Percentiles rank a stretch among this genome's conserved stretches.
Conservation (phyloP, 2,888 invertebrate genomes). For the Apomyelois bistriatella region DNA sequence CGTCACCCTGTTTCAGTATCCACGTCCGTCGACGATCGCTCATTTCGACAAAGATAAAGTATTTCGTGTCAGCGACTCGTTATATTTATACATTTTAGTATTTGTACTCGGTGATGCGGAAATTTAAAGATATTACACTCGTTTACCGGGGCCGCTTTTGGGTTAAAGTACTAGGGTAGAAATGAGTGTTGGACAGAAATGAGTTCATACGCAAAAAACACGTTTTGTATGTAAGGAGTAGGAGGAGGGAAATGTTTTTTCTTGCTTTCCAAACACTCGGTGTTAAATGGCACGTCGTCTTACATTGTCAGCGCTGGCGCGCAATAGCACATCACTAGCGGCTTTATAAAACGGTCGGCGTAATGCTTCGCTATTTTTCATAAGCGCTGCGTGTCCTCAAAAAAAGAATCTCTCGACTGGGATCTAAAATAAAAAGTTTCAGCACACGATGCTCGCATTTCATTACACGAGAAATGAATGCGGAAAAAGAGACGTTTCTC, state of each 20-base stretch:
- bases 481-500: constrained; percentile 53
- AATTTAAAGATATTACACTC: constrained; percentile 7
- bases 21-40: constrained; percentile 35
- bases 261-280: constrained; percentile 11
- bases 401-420: constrained; percentile 44
- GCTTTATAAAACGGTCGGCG: constrained; percentile 35
- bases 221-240: not conserved
- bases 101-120: constrained; percentile 8
- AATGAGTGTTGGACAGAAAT: not conserved
- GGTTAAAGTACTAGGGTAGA: not conserved
- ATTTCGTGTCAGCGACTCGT: constrained; percentile 24
- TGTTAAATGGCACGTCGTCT: constrained; percentile 19
- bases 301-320: constrained; percentile 18
- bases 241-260: not conserved
- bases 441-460: constrained; percentile 58
- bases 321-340: constrained; percentile 26
- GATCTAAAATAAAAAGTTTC: constrained; percentile 61
- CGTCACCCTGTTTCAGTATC: constrained; percentile 30
- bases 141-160: not conserved
- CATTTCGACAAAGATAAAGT: constrained; percentile 36
- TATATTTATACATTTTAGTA: constrained; percentile 14
- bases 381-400: constrained; percentile 54
- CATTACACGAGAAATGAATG: constrained; percentile 64
- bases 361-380: constrained; percentile 56
- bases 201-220: constrained; percentile 5